These are phyloP conservation scores for Adelosebastes latens DNA, from an alignment of 2,797 vertebrate genomes.

Conservation along the genomic window DNA sequence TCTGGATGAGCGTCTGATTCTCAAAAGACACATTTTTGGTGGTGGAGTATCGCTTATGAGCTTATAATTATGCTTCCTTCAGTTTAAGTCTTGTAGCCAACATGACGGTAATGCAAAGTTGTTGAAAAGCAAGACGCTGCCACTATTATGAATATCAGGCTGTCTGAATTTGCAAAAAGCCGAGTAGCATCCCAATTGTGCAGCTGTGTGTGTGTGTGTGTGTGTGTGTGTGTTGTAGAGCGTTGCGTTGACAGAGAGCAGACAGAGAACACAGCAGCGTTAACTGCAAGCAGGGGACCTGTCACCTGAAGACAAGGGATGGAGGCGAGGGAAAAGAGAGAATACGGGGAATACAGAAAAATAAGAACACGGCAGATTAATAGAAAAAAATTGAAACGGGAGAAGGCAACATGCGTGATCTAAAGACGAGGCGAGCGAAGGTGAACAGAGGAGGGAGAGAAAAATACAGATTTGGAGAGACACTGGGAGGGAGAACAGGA, in stretches of 20 bases:
- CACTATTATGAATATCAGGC: conserved; percentile 17
- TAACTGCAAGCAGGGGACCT: conserved; percentile 51
- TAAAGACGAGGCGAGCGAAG: not conserved
- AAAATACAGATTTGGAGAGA: conserved; percentile 28
- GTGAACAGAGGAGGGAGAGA: conserved; percentile 5
- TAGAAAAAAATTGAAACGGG: not conserved
- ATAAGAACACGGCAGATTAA: conserved; percentile 4
- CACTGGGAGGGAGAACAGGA: conserved; percentile 14
- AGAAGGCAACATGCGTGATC: not conserved
- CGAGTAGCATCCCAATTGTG: not conserved
- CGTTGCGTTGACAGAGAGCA: conserved; percentile 52
- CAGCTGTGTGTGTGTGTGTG: not conserved
- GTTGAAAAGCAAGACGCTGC: conserved; percentile 1
- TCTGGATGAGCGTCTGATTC: not conserved
- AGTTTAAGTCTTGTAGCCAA: not conserved
- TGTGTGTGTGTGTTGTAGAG: not conserved
- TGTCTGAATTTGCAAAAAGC: conserved; percentile 24
- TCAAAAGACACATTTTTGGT: not conserved
- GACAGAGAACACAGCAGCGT: conserved; percentile 55
- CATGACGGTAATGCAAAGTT: not conserved
- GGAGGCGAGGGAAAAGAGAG: conserved; percentile 2
- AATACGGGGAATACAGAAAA: not conserved
- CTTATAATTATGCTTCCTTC: not conserved
- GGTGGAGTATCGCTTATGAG: not conserved
- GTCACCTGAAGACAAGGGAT: conserved; percentile 60